phyloP scores from a whole-genome alignment of 2,888 invertebrate genomes.

The Cephonodes hylas region DNA sequence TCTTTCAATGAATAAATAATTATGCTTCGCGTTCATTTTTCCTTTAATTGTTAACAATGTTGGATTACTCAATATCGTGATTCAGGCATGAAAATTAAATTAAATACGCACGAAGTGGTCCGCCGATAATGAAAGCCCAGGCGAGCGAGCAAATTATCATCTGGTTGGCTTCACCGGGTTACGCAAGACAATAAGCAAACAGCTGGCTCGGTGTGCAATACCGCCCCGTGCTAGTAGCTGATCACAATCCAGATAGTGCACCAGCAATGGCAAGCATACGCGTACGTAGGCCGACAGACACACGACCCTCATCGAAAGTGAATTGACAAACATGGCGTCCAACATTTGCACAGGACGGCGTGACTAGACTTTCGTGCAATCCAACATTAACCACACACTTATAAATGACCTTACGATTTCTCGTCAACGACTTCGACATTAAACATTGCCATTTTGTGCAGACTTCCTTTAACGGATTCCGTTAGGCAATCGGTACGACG shows the following conservation, averaged over 20 bases:
- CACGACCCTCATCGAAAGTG: slow-evolving; percentile 73
- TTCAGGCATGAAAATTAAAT: slow-evolving; percentile 64
- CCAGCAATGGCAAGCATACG: slow-evolving; percentile 63
- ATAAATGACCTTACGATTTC: slow-evolving; percentile 48
- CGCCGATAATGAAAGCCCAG: slow-evolving; percentile 66
- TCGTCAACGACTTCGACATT: slow-evolving; percentile 47
- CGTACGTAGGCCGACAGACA: slow-evolving; percentile 64
- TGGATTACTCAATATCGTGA: slow-evolving; percentile 46
- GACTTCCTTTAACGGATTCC: slow-evolving; percentile 34
- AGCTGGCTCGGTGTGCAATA: slow-evolving; percentile 68
- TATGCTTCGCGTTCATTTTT: slow-evolving; percentile 26
- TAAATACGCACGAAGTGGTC: slow-evolving; percentile 72
- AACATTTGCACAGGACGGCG: slow-evolving; percentile 51
- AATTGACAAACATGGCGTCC: slow-evolving; percentile 66
- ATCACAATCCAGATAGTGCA: slow-evolving; percentile 73
- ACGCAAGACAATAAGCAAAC: slow-evolving; percentile 74
- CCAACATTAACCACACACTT: slow-evolving; percentile 56
- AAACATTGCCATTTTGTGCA: slow-evolving; percentile 34
- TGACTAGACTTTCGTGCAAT: slow-evolving; percentile 65
- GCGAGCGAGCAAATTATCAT: slow-evolving; percentile 70
- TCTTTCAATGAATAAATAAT: not conserved
- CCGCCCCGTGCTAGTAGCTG: slow-evolving; percentile 64
- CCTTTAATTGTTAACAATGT: slow-evolving; percentile 37
- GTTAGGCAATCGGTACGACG: slow-evolving; percentile 2
- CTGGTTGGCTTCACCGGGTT: slow-evolving; percentile 69